phyloP scores from a whole-genome alignment of 2,888 invertebrate species.

The Epinotia brunnichana region DNA sequence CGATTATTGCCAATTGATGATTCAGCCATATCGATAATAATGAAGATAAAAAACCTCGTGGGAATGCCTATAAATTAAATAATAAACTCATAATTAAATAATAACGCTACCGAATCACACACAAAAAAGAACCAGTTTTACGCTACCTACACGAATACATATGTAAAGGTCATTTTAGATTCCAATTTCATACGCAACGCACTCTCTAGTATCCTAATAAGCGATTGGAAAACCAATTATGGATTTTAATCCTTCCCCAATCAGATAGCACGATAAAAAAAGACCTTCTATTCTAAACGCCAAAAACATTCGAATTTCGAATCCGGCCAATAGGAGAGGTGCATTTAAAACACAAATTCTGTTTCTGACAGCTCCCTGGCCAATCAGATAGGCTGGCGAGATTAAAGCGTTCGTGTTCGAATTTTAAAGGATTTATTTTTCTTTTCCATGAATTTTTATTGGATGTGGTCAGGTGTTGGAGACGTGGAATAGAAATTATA shows the following conservation, averaged over 20 bases:
- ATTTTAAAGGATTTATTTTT: constrained; percentile 65
- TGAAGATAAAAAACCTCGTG: constrained; percentile 38
- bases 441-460: constrained; percentile 42
- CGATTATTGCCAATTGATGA: constrained; percentile 23
- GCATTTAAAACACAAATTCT: constrained; percentile 76
- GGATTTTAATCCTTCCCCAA: constrained; percentile 60
- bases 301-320: constrained; percentile 65
- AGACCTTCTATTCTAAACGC: constrained; percentile 55
- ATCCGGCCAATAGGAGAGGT: constrained; percentile 69
- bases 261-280: constrained; percentile 57
- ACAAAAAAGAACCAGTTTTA: constrained; percentile 46
- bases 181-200: constrained; percentile 42
- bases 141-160: constrained; percentile 36
- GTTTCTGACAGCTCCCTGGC: constrained; percentile 76
- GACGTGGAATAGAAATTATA: constrained; percentile 21
- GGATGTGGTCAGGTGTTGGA: constrained; percentile 36
- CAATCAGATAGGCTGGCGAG: constrained; percentile 77
- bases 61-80: constrained; percentile 39
- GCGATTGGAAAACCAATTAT: constrained; percentile 62
- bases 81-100: too few relatives aligned
- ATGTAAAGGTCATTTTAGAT: constrained; percentile 41
- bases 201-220: constrained; percentile 44
- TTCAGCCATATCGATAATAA: constrained; percentile 39
- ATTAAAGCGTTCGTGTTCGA: constrained; percentile 75
- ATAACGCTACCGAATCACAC: constrained; percentile 43